A percentile compares a stretch with the other conserved stretches of the same genome.
phyloP scores from a whole-genome alignment of 2,888 invertebrate species.

The Agrypnus murinus region DNA sequence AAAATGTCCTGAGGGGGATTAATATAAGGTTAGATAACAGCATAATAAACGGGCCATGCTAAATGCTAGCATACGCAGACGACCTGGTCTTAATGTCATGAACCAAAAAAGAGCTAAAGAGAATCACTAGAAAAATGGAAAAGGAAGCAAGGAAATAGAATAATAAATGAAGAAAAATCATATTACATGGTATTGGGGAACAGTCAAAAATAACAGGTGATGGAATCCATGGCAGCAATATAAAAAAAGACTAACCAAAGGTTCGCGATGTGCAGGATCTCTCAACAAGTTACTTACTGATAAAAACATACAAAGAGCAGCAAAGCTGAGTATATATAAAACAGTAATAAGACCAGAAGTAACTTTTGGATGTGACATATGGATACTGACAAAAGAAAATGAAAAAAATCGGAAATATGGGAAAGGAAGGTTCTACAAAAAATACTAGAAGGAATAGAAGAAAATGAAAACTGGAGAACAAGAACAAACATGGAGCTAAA shows the following conservation, averaged over 20 bases:
- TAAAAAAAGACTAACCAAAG: background rate
- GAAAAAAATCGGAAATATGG: background rate
- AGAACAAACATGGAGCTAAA: background rate
- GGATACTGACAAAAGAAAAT: background rate
- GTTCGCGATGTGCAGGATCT: background rate
- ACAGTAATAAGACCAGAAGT: background rate
- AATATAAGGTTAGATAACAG: background rate
- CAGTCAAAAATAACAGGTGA: too few relatives aligned
- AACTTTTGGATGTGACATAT: background rate
- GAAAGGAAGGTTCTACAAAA: background rate
- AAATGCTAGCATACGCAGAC: conserved; percentile 1
- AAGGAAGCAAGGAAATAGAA: too few relatives aligned
- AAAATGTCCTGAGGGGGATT: background rate
- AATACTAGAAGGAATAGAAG: background rate
- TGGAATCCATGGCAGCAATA: too few relatives aligned
- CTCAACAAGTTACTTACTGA: background rate
- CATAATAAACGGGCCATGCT: background rate
- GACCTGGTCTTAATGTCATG: background rate
- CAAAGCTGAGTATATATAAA: background rate
- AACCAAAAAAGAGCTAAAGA: conserved; percentile 8
- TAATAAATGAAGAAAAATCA: too few relatives aligned
- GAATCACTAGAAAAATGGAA: conserved; percentile 1
- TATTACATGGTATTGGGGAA: too few relatives aligned
- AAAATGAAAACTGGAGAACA: background rate
- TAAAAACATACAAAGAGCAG: background rate